Evolutionary conservation across 2,113 vertebrate genomes (phyloP).

Genomic region (Numida meleagris): DNA sequence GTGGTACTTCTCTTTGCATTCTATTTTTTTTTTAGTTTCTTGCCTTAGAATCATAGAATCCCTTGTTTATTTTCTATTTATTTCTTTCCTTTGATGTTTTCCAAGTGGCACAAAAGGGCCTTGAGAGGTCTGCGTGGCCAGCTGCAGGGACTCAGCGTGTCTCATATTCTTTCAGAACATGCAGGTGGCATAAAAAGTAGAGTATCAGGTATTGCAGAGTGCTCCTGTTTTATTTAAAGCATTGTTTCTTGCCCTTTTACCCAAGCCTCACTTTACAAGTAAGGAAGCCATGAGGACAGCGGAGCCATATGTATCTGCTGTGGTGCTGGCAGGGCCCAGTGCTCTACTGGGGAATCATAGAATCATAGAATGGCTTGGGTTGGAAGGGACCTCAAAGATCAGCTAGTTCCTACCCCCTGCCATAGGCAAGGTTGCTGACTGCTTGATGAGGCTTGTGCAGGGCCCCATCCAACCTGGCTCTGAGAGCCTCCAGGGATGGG

Average conservation of each 20-base stretch:
- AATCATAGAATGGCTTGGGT: too few species aligned
- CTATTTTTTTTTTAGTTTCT: neutral
- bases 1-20: neutral
- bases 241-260: neutral
- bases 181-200: neutral
- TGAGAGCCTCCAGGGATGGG: too few species aligned
- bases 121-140: neutral
- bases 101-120: neutral
- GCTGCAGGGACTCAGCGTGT: neutral
- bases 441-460: too few species aligned
- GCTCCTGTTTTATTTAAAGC: neutral
- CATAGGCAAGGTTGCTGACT: too few species aligned
- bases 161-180: neutral
- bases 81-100: neutral
- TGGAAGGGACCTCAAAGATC: too few species aligned
- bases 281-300: neutral
- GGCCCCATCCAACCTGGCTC: too few species aligned
- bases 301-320: rapidly evolving
- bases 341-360: neutral
- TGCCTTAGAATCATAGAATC: too few species aligned
- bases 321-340: rapidly evolving
- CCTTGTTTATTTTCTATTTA: neutral
- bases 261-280: neutral
- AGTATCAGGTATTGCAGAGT: neutral
- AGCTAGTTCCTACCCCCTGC: too few species aligned